Evolutionary conservation across 2,113 vertebrate species (phyloP).

Genomic region (Numida meleagris): DNA sequence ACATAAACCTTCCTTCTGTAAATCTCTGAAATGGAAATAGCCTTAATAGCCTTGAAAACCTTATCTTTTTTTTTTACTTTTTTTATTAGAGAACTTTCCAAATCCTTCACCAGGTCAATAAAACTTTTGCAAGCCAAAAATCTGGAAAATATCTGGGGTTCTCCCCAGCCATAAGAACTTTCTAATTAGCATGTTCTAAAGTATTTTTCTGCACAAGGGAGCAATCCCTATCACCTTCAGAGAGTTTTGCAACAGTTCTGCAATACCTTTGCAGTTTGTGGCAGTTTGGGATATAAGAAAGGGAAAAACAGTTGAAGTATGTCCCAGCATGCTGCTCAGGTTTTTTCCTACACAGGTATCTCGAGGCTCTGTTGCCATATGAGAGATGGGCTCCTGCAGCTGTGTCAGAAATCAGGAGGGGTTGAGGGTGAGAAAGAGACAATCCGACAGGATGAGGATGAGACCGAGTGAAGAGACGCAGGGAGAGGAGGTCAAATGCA

Average conservation of each 20-base stretch:
- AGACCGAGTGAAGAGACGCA: background rate
- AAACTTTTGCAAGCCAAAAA: background rate
- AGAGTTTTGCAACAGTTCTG: background rate
- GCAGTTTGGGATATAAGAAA: background rate
- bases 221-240: background rate
- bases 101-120: background rate
- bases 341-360: background rate
- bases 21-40: background rate
- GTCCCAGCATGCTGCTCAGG: too few species aligned
- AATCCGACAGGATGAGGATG: background rate
- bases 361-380: background rate
- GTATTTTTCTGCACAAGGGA: background rate
- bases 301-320: background rate
- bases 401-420: background rate
- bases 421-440: background rate
- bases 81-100: background rate
- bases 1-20: background rate
- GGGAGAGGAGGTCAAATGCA: background rate
- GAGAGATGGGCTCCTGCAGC: background rate
- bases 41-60: background rate
- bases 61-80: background rate
- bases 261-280: background rate
- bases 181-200: background rate
- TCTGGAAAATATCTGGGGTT: background rate
- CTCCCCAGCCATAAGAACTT: background rate